phyloP scores from a whole-genome alignment of 2,888 invertebrate genomes.

The Drosophila gaucha region DNA sequence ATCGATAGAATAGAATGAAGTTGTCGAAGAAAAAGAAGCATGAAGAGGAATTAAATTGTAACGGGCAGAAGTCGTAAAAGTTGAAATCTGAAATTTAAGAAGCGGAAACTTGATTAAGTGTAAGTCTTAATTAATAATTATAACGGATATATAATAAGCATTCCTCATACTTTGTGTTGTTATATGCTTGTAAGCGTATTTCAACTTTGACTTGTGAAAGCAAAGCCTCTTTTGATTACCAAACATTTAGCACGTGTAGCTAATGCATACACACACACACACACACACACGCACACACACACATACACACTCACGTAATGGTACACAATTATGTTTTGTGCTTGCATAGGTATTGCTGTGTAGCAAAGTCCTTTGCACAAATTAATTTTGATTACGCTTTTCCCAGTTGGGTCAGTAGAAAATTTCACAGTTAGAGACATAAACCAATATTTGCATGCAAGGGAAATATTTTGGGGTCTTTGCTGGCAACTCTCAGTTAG shows the following conservation, averaged over 20 bases:
- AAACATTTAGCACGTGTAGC: slow-evolving; percentile 40
- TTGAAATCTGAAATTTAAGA: too few relatives aligned
- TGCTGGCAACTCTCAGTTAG: not conserved
- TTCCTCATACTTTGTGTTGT: too few relatives aligned
- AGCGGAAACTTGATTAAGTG: too few relatives aligned
- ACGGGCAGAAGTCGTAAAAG: too few relatives aligned
- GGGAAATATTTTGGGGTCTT: too few relatives aligned
- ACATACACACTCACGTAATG: slow-evolving; percentile 1
- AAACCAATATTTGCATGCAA: slow-evolving; percentile 1
- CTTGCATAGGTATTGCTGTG: slow-evolving; percentile 32
- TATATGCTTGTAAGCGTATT: not conserved
- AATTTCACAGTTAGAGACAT: slow-evolving; percentile 2
- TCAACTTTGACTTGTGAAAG: not conserved
- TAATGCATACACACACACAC: slow-evolving; percentile 15
- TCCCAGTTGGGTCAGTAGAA: slow-evolving; percentile 11
- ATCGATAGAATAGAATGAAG: too few relatives aligned
- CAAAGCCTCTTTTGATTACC: slow-evolving; percentile 11
- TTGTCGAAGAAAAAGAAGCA: too few relatives aligned
- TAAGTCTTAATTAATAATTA: too few relatives aligned
- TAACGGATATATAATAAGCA: too few relatives aligned
- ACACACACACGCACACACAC: slow-evolving; percentile 11
- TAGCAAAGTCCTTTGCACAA: slow-evolving; percentile 54
- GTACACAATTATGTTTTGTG: slow-evolving; percentile 30
- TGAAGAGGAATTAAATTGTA: too few relatives aligned
- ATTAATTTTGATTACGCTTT: slow-evolving; percentile 41